Evolutionary conservation across 2,113 vertebrate species (phyloP), one percentile per base, ranked within the genome.

Genomic region (Hippolais icterina): DNA sequence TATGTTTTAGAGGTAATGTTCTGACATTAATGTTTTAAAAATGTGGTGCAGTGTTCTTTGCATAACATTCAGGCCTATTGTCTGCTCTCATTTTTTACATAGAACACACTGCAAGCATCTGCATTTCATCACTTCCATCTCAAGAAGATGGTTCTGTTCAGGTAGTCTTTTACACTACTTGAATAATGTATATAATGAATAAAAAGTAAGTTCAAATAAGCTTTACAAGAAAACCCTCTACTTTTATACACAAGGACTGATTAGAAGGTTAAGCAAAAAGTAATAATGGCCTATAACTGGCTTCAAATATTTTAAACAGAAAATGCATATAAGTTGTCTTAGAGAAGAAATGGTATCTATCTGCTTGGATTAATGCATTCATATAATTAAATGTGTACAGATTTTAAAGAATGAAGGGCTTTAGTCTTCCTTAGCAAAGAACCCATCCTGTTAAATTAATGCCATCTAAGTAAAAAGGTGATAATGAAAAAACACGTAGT

Each of bases 111-210:
- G 54, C 56, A 79, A 77, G 77, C 53, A 95, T 74, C 46, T 88
- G 77, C 35, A 69, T 85, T 96, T 94, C 87, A 93, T 95, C 74
- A 63, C 66, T 94, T 94, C 70, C 35, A 71, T 64, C 66, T 91
- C 83, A 90, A 81, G 39, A 91, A 68, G 24, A 65, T 80, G 52
- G 44, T 85, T 95, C 22, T 52, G 42, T 78, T 91, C 77, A 69
- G 68, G 54, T 60, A 79, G 59, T 72, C 33, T 94, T 96, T 90
- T 78, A 69, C 23, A 31, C 89, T 91, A 59, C 49, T 89, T 96
- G 77, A 96, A 95, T 95, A 95, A 94, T 72, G 72, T 79, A 87
- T 92, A 61, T 70, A 15, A 68, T 65, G 80, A 52, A 70, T n/a
- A 22, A 59, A 70, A 90, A 91, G 8, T 41, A 85, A 94, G 76